phyloP scores from a whole-genome alignment of 2,113 vertebrate species.

The Verasper variegatus region DNA sequence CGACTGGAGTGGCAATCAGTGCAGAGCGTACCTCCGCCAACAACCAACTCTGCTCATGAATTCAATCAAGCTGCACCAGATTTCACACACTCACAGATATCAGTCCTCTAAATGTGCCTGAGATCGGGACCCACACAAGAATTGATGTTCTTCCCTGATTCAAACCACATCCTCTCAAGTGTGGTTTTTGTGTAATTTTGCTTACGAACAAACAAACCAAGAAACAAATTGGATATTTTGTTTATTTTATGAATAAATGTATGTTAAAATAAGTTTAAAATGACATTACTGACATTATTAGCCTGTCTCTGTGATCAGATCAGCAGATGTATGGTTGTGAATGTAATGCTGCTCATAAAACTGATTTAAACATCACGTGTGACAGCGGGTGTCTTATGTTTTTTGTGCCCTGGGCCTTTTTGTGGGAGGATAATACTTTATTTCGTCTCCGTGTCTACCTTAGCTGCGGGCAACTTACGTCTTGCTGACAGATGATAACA shows the following conservation, averaged over 20 bases:
- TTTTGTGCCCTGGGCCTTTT: slow-evolving; percentile 52
- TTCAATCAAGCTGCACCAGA: too few species aligned
- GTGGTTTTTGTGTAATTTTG: background rate
- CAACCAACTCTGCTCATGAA: too few species aligned
- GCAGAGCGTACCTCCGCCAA: too few species aligned
- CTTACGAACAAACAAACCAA: background rate
- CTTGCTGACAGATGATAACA: slow-evolving; percentile 66
- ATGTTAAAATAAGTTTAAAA: background rate
- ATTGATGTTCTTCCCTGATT: too few species aligned
- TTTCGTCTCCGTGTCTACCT: slow-evolving; percentile 58
- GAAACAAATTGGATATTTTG: too few species aligned
- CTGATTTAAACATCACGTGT: slow-evolving; percentile 39
- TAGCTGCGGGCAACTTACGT: slow-evolving; percentile 57
- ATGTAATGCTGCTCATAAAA: slow-evolving; percentile 47
- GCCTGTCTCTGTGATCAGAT: background rate
- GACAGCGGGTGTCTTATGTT: slow-evolving; percentile 13
- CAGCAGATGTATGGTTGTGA: background rate
- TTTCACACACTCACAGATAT: too few species aligned
- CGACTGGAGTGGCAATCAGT: too few species aligned
- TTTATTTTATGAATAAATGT: background rate
- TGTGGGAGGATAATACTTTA: slow-evolving; percentile 54
- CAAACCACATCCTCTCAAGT: too few species aligned
- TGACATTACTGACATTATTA: background rate
- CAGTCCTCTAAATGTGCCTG: background rate
- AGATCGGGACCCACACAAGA: background rate